phyloP scores from a whole-genome alignment of 2,113 vertebrate species.

The Eidolon helvum region DNA sequence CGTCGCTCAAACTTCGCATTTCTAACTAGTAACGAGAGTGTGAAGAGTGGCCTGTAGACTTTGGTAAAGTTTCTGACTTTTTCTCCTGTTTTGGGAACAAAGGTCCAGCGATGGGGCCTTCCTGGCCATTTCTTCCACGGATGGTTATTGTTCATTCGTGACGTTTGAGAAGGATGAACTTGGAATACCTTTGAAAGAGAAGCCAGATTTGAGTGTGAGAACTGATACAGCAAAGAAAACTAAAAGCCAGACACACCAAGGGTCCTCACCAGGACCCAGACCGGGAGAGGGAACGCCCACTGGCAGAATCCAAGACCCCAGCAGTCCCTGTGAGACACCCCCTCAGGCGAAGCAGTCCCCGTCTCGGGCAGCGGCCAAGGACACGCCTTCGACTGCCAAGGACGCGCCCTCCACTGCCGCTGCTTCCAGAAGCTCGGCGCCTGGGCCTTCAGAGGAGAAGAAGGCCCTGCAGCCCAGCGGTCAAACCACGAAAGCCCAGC shows the following conservation, averaged over 20 bases:
- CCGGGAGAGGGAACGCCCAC: constrained; percentile 71
- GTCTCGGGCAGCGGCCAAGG: constrained; percentile 53
- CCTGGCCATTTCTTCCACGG: constrained; percentile 96
- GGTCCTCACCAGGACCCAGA: constrained; percentile 72
- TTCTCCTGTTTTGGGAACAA: background rate
- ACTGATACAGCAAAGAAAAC: constrained; percentile 86
- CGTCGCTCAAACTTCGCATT: background rate
- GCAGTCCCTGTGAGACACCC: constrained; percentile 64
- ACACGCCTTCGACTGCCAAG: constrained; percentile 48
- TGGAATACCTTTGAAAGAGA: constrained; percentile 91
- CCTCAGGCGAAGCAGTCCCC: constrained; percentile 33
- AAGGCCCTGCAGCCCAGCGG: constrained; percentile 71
- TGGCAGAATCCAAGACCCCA: constrained; percentile 68
- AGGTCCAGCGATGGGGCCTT: constrained; percentile 96
- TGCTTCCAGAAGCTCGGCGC: constrained; percentile 37
- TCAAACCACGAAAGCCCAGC: constrained; percentile 80
- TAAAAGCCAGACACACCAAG: constrained; percentile 83
- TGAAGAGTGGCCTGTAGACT: rapidly evolving
- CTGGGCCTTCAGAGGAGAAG: constrained; percentile 83
- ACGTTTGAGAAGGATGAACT: constrained; percentile 93
- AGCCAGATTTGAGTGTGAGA: constrained; percentile 85
- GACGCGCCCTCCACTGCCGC: background rate
- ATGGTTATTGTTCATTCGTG: constrained; percentile 98
- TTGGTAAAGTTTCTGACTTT: background rate
- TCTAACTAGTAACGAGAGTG: too few species aligned